Evolutionary conservation across 2,797 vertebrate genomes (phyloP).

Genomic region (Chlorospingus flavigularis): DNA sequence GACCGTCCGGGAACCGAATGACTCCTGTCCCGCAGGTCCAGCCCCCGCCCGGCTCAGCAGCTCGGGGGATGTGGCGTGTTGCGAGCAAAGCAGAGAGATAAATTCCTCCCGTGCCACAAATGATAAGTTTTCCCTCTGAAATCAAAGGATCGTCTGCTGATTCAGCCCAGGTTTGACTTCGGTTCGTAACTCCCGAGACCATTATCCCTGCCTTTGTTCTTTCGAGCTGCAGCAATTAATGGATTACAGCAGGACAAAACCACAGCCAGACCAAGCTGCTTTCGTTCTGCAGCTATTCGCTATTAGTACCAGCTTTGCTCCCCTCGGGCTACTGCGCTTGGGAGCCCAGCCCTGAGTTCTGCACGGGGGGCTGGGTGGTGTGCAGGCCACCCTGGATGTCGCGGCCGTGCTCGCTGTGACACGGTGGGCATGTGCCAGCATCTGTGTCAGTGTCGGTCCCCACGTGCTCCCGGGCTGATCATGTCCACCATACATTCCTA

Average conservation of each 20-base stretch:
- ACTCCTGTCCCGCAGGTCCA: not conserved
- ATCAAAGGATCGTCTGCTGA: not conserved
- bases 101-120: not conserved
- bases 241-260: not conserved
- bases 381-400: not conserved
- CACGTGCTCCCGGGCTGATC: accelerated
- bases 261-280: not conserved
- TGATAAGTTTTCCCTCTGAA: not conserved
- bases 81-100: not conserved
- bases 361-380: not conserved
- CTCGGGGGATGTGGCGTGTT: not conserved
- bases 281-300: not conserved
- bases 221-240: not conserved
- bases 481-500: accelerated
- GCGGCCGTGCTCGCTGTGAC: not conserved
- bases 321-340: not conserved
- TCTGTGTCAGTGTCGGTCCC: accelerated
- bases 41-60: not conserved
- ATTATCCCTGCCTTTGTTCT: conserved; percentile 21
- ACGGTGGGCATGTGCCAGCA: accelerated
- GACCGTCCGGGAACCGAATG: not conserved
- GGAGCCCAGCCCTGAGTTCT: not conserved
- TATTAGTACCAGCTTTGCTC: not conserved
- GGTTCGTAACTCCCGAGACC: not conserved
- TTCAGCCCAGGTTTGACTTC: not conserved